phyloP scores from a whole-genome alignment of 1,140 invertebrate species.

The Eriocheir sinensis region DNA sequence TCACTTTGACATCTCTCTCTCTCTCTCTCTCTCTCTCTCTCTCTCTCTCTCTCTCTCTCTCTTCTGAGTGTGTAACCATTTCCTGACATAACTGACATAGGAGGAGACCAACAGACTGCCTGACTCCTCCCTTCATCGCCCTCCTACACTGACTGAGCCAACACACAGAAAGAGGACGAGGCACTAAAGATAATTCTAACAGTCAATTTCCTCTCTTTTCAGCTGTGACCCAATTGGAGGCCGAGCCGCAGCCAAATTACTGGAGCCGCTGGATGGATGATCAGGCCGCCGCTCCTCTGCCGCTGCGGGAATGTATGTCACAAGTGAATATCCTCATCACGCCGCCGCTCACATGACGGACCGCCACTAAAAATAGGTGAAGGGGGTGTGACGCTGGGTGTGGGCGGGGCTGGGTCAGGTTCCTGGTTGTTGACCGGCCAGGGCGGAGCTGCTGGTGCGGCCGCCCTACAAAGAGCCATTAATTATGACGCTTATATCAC shows the following conservation, averaged over 20 bases:
- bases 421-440: not conserved
- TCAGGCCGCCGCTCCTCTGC: not conserved
- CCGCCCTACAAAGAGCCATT: not conserved
- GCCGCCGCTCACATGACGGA: not conserved
- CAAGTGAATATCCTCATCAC: not conserved
- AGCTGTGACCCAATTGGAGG: not conserved
- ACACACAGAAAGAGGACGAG: not conserved
- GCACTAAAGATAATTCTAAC: not conserved
- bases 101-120: no score
- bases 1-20: no score
- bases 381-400: not conserved
- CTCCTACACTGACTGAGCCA: no score
- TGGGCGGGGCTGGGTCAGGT: not conserved
- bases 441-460: not conserved
- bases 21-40: no score
- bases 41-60: no score
- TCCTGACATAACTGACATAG: no score
- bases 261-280: constrained; percentile 18
- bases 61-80: no score
- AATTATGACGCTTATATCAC: not conserved
- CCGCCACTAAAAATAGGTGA: not conserved
- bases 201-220: not conserved
- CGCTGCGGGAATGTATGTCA: constrained; percentile 4
- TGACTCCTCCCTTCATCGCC: no score
- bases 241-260: not conserved